Conservation (phyloP, 1,140 invertebrate genomes). For the Psix sp. region DNA sequence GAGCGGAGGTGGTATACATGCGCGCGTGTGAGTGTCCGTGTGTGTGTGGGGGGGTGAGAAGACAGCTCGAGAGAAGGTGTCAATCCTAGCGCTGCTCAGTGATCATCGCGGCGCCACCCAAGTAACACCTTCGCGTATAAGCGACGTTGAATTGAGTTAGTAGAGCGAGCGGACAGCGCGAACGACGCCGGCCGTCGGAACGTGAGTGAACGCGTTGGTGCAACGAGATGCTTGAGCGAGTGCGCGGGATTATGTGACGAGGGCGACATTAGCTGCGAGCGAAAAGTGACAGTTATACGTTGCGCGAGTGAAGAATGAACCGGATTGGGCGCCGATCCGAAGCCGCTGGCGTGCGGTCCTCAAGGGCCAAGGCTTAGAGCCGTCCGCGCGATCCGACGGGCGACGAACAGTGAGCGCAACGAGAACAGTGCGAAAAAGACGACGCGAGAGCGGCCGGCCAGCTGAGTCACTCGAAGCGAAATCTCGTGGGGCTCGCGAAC, state of each 20-base stretch:
- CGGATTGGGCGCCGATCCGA: not conserved
- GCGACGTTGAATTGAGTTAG: no score
- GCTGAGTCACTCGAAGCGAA: slow-evolving; percentile 71
- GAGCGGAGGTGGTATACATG: slow-evolving; percentile 68
- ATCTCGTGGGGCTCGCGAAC: slow-evolving; percentile 72
- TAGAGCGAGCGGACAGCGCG: no score
- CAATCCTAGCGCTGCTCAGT: slow-evolving; percentile 78
- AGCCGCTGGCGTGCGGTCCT: not conserved
- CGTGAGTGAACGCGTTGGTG: slow-evolving; percentile 7
- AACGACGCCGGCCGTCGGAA: slow-evolving; percentile 41
- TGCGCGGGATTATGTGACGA: slow-evolving; percentile 19
- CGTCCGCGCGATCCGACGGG: slow-evolving; percentile 13
- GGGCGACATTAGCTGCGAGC: not conserved
- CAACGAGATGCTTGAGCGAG: slow-evolving; percentile 1
- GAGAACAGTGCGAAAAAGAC: slow-evolving; percentile 9
- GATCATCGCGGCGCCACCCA: slow-evolving; percentile 78
- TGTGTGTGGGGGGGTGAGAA: slow-evolving; percentile 74
- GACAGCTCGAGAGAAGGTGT: slow-evolving; percentile 75
- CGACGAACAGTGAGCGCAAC: not conserved
- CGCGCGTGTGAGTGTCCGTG: no score
- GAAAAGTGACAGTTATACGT: slow-evolving; percentile 16
- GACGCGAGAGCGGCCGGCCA: slow-evolving; percentile 11
- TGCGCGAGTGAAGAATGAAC: slow-evolving; percentile 1
- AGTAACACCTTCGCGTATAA: slow-evolving; percentile 75
- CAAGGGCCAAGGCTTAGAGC: no score